A percentile compares a stretch with the other conserved stretches of the same genome.
Evolutionary conservation across 1,140 invertebrate species (phyloP).

Genomic region (Rhizoglyphus robini): DNA sequence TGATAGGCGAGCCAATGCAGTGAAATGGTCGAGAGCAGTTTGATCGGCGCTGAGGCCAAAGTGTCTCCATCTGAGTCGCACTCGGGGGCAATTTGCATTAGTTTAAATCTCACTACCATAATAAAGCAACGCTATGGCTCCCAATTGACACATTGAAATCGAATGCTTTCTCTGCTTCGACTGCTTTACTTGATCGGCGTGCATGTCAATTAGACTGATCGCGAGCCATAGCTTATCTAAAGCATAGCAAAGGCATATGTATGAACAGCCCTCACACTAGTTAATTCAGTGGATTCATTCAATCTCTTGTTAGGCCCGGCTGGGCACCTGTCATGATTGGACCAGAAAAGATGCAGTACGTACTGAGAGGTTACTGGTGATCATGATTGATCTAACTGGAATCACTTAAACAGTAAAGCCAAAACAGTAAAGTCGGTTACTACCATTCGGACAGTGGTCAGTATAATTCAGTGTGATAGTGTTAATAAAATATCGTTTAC

Average conservation of each 20-base stretch:
- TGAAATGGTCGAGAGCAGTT: too few relatives aligned
- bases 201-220: background rate
- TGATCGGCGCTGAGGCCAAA: too few relatives aligned
- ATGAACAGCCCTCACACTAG: background rate
- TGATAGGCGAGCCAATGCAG: too few relatives aligned
- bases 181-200: background rate
- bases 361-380: background rate
- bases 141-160: constrained; percentile 12
- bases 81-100: too few relatives aligned
- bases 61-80: too few relatives aligned
- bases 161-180: background rate
- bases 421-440: too few relatives aligned
- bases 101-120: too few relatives aligned
- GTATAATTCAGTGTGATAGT: too few relatives aligned
- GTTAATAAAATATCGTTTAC: too few relatives aligned
- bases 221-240: background rate
- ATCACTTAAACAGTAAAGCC: constrained; percentile 5
- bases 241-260: background rate
- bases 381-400: constrained; percentile 4
- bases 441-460: too few relatives aligned
- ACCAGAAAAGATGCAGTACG: too few relatives aligned
- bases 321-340: constrained; percentile 16
- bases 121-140: background rate
- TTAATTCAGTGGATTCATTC: background rate
- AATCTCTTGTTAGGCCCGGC: constrained; percentile 9